These are phyloP conservation scores for Brienomyrus brachyistius DNA, from an alignment of 2,113 vertebrate species.

Conservation along the genomic window DNA sequence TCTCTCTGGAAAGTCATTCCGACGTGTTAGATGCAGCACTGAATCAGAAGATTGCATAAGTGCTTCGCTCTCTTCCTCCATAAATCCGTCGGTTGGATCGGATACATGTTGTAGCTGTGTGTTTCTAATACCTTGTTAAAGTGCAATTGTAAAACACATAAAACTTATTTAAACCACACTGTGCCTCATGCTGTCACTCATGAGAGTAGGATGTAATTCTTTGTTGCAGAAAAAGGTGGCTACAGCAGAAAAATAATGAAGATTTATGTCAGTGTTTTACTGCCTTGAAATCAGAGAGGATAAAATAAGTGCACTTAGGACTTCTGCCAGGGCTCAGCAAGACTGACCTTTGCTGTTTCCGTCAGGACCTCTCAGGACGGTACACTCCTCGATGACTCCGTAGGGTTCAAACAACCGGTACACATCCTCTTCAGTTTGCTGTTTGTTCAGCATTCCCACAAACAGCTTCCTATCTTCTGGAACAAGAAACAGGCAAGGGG, in stretches of 20 bases:
- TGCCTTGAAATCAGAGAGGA: not conserved
- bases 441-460: constrained; percentile 98
- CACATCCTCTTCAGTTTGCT: constrained; percentile 96
- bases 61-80: not conserved
- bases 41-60: not conserved
- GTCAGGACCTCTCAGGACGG: constrained; percentile 90
- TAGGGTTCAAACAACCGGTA: constrained; percentile 95
- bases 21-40: not conserved
- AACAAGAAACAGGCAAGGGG: constrained; percentile 46
- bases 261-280: not conserved
- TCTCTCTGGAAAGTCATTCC: not conserved
- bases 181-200: not conserved
- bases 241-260: not conserved
- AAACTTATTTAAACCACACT: not conserved
- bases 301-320: not conserved
- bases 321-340: not conserved
- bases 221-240: not conserved
- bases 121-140: not conserved
- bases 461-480: constrained; percentile 88
- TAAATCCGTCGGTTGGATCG: not conserved
- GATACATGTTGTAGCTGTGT: not conserved
- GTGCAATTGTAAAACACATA: not conserved
- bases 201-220: not conserved
- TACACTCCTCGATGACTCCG: constrained; percentile 96
- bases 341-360: constrained; percentile 95